Evolutionary conservation across 2,113 vertebrate genomes (phyloP).

Genomic region (Azemiops feae): DNA sequence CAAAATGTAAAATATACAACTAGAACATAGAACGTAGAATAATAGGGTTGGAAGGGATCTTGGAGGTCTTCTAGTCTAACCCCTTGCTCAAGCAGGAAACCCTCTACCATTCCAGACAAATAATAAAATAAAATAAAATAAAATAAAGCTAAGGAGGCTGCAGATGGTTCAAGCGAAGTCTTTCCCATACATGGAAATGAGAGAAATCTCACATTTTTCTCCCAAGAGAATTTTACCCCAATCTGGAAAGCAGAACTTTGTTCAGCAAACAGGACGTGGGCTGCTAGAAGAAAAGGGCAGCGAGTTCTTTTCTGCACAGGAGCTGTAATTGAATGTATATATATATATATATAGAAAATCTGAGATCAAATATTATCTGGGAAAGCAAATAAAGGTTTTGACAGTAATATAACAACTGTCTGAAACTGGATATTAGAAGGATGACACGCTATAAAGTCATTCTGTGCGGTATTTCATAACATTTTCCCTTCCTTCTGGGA

Average conservation of each 20-base stretch:
- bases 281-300: not conserved
- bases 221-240: not conserved
- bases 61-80: not conserved
- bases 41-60: not conserved
- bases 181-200: not conserved
- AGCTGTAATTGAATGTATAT: not conserved
- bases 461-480: constrained; percentile 26
- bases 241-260: not conserved
- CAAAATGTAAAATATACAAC: not conserved
- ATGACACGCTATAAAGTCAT: constrained; percentile 41
- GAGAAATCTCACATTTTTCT: not conserved
- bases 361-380: not conserved
- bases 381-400: constrained; percentile 62
- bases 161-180: not conserved
- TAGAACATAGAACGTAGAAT: not conserved
- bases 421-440: constrained; percentile 34
- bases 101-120: not conserved
- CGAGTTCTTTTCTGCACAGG: not conserved
- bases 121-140: too few relatives aligned
- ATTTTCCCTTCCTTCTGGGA: constrained; percentile 24
- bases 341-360: constrained; percentile 56
- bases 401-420: constrained; percentile 57
- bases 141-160: not conserved
- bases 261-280: not conserved
- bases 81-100: not conserved